Evolutionary conservation across 2,888 invertebrate genomes (phyloP), one percentile per base, ranked within the genome.

Genomic region (Lepetodrilus schrolli): DNA sequence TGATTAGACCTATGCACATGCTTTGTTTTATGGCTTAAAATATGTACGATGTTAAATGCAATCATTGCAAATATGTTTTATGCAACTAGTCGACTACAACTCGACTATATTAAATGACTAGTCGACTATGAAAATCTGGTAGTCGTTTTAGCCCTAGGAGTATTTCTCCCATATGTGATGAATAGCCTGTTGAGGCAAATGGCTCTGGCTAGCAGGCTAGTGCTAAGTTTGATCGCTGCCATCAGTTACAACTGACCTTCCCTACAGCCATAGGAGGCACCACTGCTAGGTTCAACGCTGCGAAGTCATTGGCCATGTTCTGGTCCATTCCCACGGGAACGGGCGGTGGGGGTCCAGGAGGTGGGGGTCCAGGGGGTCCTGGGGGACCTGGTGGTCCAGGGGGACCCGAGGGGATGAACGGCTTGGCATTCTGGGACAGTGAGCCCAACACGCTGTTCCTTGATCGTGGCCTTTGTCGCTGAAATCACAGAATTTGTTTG

Each of bases 241-340:
- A n/a, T n/a, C n/a, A n/a, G n/a, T n/a, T n/a, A n/a, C 50, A 65
- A 77, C 48, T 66, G 23, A 82, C 82, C 79, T 84, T 83, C 66
- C 80, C 75, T 20, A 17, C 26, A 30, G 79, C 74, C 26, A 70
- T 21, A 43, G 17, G 70, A 5, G 80, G 74, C 20, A 80, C 79
- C 65, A 79, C 80, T 50, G 85, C 83, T 75, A 87, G 81, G 79
- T 85, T 86, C 74, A 87, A 76, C 38, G 87, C 86, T 68, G 86
- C 81, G 80, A 87, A 86, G 72, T 85, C 85, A 78, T 82, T 84
- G 21, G 85, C 79, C 68, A 86, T 77, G 37, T 69, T 58, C 73
- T 68, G 80, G 30, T 80, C 78, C 48, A 76, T 74, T 2, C 74
- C 74, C 51, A 70, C 75, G 20, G 70, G 65, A n/a, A n/a, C n/a